phyloP scores from a whole-genome alignment of 1,140 invertebrate genomes.

The Drosophila serrata region DNA sequence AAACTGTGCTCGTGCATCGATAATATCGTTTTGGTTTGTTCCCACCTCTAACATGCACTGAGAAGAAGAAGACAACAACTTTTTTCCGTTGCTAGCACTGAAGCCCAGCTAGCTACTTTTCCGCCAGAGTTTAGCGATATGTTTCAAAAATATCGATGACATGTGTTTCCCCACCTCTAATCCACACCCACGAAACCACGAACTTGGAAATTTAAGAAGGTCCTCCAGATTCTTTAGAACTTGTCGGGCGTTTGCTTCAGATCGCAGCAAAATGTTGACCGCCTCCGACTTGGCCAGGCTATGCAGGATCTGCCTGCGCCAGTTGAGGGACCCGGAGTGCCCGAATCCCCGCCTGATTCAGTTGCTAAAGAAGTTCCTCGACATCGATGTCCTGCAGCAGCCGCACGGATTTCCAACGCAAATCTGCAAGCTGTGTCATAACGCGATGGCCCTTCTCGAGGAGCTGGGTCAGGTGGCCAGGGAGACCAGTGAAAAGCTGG shows the following conservation, averaged over 20 bases:
- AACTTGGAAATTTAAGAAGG: slow-evolving; percentile 4
- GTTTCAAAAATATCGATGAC: too few species aligned
- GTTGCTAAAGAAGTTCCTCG: slow-evolving; percentile 61
- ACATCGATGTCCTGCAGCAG: slow-evolving; percentile 65
- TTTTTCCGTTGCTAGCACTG: too few species aligned
- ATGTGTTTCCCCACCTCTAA: too few species aligned
- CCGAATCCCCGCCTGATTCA: slow-evolving; percentile 34
- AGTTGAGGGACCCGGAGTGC: slow-evolving; percentile 51
- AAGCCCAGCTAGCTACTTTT: too few species aligned
- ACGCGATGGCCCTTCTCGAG: slow-evolving; percentile 65
- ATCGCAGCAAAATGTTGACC: slow-evolving; percentile 59
- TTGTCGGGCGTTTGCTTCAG: slow-evolving; percentile 9
- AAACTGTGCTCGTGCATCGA: too few species aligned
- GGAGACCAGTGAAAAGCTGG: slow-evolving; percentile 51
- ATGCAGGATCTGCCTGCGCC: slow-evolving; percentile 74
- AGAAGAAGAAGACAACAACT: too few species aligned
- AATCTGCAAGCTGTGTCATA: slow-evolving; percentile 71
- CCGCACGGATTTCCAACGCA: slow-evolving; percentile 55
- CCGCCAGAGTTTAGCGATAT: too few species aligned
- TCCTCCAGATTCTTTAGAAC: neutral
- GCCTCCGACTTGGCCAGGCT: slow-evolving; percentile 65
- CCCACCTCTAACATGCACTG: too few species aligned
- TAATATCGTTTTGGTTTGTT: too few species aligned
- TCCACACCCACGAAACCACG: slow-evolving; percentile 4
- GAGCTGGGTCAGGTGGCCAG: slow-evolving; percentile 65